These are phyloP conservation scores for Pseudomyrmex sp. DNA, from an alignment of 1,140 invertebrate species.

Conservation along the genomic window DNA sequence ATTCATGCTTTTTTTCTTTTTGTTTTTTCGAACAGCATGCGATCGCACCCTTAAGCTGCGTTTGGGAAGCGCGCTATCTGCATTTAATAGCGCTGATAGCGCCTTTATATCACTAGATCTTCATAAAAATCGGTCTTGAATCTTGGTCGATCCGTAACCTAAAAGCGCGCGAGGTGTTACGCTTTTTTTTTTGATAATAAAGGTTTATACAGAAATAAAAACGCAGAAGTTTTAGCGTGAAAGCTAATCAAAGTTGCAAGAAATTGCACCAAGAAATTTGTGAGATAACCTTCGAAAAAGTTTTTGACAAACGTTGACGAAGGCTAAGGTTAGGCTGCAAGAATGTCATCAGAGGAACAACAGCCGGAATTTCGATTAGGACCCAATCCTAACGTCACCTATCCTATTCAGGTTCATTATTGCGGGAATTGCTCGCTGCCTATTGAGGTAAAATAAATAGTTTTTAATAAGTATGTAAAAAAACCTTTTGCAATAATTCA, in stretches of 20 bases:
- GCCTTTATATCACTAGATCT: no score
- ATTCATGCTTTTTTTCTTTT: no score
- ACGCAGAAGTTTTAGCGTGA: neutral
- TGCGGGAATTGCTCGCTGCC: constrained; percentile 98
- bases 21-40: no score
- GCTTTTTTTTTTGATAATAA: neutral
- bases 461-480: constrained; percentile 1
- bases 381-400: constrained; percentile 87
- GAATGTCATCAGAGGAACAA: constrained; percentile 79
- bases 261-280: neutral
- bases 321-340: constrained; percentile 58
- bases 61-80: no score
- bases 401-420: constrained; percentile 96
- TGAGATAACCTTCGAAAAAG: neutral
- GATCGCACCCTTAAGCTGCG: no score
- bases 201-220: neutral
- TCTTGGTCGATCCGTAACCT: constrained; percentile 18
- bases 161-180: neutral
- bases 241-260: neutral
- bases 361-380: constrained; percentile 80
- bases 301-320: constrained; percentile 1
- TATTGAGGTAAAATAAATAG: constrained; percentile 89
- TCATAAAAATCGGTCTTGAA: no score
- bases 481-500: no score
- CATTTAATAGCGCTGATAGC: no score